These are phyloP conservation scores for Coranthus polyacanthus DNA, from an alignment of 2,797 vertebrate genomes.

Conservation along the genomic window DNA sequence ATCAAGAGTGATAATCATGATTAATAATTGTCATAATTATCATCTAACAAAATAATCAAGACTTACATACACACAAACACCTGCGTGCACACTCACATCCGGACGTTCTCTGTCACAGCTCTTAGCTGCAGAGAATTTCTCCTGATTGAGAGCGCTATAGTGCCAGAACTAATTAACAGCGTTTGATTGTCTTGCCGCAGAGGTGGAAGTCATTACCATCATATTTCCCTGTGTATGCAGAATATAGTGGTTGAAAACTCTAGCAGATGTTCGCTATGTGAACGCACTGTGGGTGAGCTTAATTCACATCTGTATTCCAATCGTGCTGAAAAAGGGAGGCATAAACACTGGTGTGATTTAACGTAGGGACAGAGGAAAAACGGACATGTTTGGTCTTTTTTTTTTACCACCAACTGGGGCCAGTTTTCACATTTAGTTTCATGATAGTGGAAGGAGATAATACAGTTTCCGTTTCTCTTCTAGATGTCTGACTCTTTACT, in stretches of 20 bases:
- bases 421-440: slow-evolving; percentile 17
- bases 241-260: slow-evolving; percentile 37
- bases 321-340: slow-evolving; percentile 6
- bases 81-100: slow-evolving; percentile 8
- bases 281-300: slow-evolving; percentile 25
- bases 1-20: slow-evolving; percentile 48
- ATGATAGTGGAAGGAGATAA: slow-evolving; percentile 7
- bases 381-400: slow-evolving; percentile 5
- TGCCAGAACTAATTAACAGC: slow-evolving; percentile 73
- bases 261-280: slow-evolving; percentile 51
- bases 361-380: background rate
- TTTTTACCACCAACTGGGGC: background rate
- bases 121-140: slow-evolving; percentile 57
- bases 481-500: slow-evolving; percentile 21
- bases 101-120: slow-evolving; percentile 39
- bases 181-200: slow-evolving; percentile 72
- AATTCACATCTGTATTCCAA: slow-evolving; percentile 33
- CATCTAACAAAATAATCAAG: slow-evolving; percentile 48
- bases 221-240: slow-evolving; percentile 45
- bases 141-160: slow-evolving; percentile 69
- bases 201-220: slow-evolving; percentile 74
- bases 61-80: slow-evolving; percentile 16
- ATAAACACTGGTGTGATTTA: background rate
- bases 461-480: slow-evolving; percentile 25
- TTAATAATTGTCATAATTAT: slow-evolving; percentile 60